phyloP scores from a whole-genome alignment of 2,113 vertebrate species.

The Scalopus aquaticus region DNA sequence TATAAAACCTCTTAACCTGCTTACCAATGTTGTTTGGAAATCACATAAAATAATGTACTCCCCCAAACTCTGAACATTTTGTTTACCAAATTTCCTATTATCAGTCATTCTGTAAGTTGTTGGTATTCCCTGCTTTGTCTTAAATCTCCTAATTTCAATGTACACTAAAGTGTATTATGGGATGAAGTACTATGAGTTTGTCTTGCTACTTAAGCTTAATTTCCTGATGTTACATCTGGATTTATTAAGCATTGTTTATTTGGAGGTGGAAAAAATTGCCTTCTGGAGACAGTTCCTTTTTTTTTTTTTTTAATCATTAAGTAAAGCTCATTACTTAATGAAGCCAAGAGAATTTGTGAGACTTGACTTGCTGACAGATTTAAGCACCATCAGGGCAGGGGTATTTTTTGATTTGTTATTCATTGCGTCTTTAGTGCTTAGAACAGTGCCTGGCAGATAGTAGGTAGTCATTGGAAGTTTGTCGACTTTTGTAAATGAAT shows the following conservation, averaged over 20 bases:
- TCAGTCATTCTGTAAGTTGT: neutral
- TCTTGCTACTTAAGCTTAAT: neutral
- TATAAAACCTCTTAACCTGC: neutral
- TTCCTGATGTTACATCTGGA: neutral
- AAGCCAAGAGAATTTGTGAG: neutral
- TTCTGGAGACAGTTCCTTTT: neutral
- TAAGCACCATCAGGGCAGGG: neutral
- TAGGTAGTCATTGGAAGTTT: too few relatives aligned
- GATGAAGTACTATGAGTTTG: neutral
- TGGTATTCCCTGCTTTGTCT: neutral
- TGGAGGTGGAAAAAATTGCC: neutral
- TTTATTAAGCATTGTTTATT: conserved; percentile 5
- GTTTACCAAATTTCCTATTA: neutral
- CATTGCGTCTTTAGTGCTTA: neutral
- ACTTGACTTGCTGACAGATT: neutral
- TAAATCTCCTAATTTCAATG: neutral
- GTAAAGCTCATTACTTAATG: neutral
- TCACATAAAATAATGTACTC: neutral
- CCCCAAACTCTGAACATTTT: neutral
- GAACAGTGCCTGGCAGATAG: neutral
- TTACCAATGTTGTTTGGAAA: neutral
- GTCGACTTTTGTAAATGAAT: neutral
- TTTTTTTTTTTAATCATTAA: neutral
- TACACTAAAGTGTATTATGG: neutral
- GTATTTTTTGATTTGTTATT: neutral